These are phyloP conservation scores for Malacoctenus gilli DNA, from an alignment of 2,797 vertebrate genomes.

Conservation along the genomic window DNA sequence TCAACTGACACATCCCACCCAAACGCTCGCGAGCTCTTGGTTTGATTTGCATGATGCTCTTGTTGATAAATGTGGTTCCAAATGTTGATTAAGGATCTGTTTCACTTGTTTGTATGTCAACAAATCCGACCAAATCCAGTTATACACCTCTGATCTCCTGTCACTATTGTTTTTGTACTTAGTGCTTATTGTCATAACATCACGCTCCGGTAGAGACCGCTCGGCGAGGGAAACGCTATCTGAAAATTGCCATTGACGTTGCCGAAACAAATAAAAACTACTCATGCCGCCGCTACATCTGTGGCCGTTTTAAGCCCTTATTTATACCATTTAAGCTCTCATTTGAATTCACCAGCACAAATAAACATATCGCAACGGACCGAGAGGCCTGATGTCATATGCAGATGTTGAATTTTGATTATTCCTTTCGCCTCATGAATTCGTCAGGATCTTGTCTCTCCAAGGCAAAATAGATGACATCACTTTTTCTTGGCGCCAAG, in stretches of 20 bases:
- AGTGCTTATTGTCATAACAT: conserved; percentile 81
- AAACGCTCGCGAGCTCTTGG: conserved; percentile 61
- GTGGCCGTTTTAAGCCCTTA: conserved; percentile 79
- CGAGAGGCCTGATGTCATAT: conserved; percentile 75
- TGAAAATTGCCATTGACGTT: conserved; percentile 80
- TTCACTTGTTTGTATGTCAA: conserved; percentile 82
- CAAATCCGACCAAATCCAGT: conserved; percentile 76
- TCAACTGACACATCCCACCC: conserved; percentile 79
- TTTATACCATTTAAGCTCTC: conserved; percentile 80
- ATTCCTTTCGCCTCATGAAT: conserved; percentile 68
- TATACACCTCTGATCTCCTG: conserved; percentile 77
- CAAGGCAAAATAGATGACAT: conserved; percentile 80
- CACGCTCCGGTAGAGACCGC: conserved; percentile 70
- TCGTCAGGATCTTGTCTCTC: conserved; percentile 78
- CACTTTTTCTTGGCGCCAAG: conserved; percentile 78
- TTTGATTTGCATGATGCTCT: conserved; percentile 71
- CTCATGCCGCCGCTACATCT: conserved; percentile 80
- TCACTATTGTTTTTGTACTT: conserved; percentile 76
- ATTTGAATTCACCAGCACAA: conserved; percentile 80
- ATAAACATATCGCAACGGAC: conserved; percentile 80
- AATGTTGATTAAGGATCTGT: conserved; percentile 81
- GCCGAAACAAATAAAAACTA: conserved; percentile 77
- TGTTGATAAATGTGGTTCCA: conserved; percentile 79
- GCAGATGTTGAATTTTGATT: conserved; percentile 80
- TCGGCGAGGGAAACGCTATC: conserved; percentile 62